A percentile compares a stretch with the other conserved stretches of the same genome.
phyloP scores from a whole-genome alignment of 2,888 invertebrate species.

The Sarcophaga rosellei region DNA sequence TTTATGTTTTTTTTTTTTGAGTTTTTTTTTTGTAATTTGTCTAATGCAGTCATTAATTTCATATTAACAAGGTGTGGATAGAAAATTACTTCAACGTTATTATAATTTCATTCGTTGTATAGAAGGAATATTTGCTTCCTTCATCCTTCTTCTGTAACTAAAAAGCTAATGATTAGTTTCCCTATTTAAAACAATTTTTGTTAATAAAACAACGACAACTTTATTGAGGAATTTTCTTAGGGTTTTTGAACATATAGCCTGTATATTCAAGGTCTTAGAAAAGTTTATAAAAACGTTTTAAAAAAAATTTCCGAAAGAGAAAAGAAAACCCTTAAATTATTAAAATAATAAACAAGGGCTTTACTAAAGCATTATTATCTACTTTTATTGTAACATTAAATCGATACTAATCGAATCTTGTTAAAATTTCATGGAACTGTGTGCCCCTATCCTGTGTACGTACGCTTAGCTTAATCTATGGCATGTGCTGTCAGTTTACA shows the following conservation, averaged over 20 bases:
- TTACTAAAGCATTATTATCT: neutral
- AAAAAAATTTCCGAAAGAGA: neutral
- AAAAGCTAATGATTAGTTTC: constrained; percentile 14
- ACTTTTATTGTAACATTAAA: constrained; percentile 42
- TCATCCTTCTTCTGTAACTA: neutral
- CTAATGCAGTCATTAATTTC: constrained; percentile 82
- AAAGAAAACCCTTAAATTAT: neutral
- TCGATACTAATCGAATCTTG: constrained; percentile 69
- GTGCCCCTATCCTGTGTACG: neutral
- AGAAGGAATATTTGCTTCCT: neutral
- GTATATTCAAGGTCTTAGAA: neutral
- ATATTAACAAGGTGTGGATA: constrained; percentile 83
- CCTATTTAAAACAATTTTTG: constrained; percentile 12
- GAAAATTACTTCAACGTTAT: constrained; percentile 75
- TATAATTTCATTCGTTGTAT: neutral
- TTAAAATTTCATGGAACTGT: constrained; percentile 64
- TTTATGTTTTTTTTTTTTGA: constrained; percentile 19
- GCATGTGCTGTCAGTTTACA: constrained; percentile 64
- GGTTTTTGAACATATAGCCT: neutral
- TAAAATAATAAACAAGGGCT: neutral
- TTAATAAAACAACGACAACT: constrained; percentile 26
- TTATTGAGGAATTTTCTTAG: constrained; percentile 16
- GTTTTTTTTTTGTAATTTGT: constrained; percentile 75
- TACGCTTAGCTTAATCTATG: constrained; percentile 31
- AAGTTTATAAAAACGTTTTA: neutral